phyloP scores from a whole-genome alignment of 2,797 vertebrate species.

The Pipistrellus nathusii region DNA sequence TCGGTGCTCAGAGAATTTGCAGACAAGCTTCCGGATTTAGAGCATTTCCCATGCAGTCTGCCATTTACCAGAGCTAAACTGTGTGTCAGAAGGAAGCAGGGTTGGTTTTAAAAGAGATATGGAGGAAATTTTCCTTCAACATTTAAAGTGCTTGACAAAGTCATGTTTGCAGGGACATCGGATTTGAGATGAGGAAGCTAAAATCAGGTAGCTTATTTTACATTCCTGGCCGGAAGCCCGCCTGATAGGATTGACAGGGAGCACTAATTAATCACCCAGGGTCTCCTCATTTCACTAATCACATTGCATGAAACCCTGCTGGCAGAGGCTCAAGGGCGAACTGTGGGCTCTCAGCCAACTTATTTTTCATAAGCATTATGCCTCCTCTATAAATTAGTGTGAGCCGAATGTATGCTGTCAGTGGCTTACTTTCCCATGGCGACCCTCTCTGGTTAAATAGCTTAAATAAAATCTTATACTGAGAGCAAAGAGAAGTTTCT shows the following conservation, averaged over 20 bases:
- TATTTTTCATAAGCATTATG: slow-evolving; percentile 67
- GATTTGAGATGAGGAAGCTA: slow-evolving; percentile 63
- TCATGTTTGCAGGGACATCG: slow-evolving; percentile 44
- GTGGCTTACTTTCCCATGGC: slow-evolving; percentile 70
- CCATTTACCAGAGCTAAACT: slow-evolving; percentile 60
- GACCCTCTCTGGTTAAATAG: slow-evolving; percentile 43
- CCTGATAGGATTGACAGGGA: slow-evolving; percentile 69
- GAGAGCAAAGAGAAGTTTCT: slow-evolving; percentile 69
- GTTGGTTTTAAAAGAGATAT: slow-evolving; percentile 66
- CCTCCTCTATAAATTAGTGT: slow-evolving; percentile 48
- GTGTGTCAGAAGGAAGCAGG: slow-evolving; percentile 41
- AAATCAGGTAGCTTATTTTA: slow-evolving; percentile 59
- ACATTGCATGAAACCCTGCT: slow-evolving; percentile 58
- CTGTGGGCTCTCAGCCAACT: slow-evolving; percentile 47
- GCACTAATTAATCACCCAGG: slow-evolving; percentile 80
- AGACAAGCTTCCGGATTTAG: slow-evolving; percentile 67
- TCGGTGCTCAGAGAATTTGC: slow-evolving; percentile 59
- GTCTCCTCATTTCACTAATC: slow-evolving; percentile 76
- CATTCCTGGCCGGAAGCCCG: slow-evolving; percentile 19
- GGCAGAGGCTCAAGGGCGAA: slow-evolving; percentile 71
- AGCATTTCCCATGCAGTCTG: slow-evolving; percentile 29
- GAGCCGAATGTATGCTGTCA: slow-evolving; percentile 61
- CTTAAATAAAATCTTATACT: slow-evolving; percentile 71
- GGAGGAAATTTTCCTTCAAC: slow-evolving; percentile 65
- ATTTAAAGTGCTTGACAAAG: slow-evolving; percentile 69